Percentiles rank a stretch among this genome's conserved stretches.
These are phyloP conservation scores for Bambusicola thoracicus DNA, from an alignment of 2,113 vertebrate genomes.

Conservation along the genomic window DNA sequence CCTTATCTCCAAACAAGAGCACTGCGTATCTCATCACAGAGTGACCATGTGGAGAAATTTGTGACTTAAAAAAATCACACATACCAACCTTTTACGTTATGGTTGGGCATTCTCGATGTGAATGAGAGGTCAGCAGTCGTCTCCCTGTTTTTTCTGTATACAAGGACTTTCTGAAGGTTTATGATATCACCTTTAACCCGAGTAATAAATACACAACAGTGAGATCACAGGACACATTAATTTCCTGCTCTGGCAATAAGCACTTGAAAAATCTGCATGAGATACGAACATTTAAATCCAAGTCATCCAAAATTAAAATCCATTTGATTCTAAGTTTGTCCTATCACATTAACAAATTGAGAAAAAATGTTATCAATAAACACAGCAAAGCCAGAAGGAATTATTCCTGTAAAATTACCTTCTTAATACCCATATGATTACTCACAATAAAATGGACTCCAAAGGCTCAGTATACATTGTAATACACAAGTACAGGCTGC, in stretches of 20 bases:
- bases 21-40: not conserved
- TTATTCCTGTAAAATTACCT: not conserved
- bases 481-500: not conserved
- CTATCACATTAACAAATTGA: not conserved
- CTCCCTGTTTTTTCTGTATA: constrained; percentile 59
- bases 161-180: constrained; percentile 61
- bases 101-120: constrained; percentile 46
- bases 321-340: not conserved
- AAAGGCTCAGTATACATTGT: not conserved
- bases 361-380: not conserved
- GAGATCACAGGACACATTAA: constrained; percentile 45
- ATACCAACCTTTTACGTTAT: constrained; percentile 52
- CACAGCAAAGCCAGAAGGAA: not conserved
- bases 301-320: not conserved
- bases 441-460: not conserved
- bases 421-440: not conserved
- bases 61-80: constrained; percentile 20
- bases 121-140: constrained; percentile 54
- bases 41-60: not conserved
- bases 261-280: constrained; percentile 3
- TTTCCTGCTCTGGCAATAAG: constrained; percentile 52
- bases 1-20: not conserved
- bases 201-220: constrained; percentile 50
- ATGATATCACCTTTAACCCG: constrained; percentile 58
- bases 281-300: not conserved